phyloP scores from a whole-genome alignment of 2,113 vertebrate species.

The Oryzias javanicus region DNA sequence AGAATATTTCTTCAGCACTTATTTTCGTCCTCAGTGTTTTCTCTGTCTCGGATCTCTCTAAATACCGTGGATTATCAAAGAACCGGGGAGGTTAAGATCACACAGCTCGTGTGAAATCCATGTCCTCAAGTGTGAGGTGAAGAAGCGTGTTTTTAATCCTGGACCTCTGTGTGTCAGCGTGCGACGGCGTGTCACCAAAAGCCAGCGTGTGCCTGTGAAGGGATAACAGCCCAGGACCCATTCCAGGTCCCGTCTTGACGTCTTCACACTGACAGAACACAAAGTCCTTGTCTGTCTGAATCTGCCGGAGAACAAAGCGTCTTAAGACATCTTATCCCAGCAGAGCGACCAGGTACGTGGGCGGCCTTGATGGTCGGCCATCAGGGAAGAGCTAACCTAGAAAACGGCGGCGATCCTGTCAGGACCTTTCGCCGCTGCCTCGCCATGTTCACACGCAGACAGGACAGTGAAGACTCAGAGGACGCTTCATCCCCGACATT shows the following conservation, averaged over 20 bases:
- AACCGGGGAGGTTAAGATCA: conserved; percentile 16
- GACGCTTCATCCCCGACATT: not conserved
- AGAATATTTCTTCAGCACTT: too few species aligned
- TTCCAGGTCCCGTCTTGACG: conserved; percentile 46
- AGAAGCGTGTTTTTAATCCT: not conserved
- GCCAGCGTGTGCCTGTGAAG: conserved; percentile 43
- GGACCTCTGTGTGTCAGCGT: conserved; percentile 29
- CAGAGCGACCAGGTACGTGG: conserved; percentile 43
- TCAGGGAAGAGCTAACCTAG: conserved; percentile 56
- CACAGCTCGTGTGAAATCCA: conserved; percentile 20
- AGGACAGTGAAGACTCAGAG: conserved; percentile 4
- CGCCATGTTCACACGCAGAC: conserved; percentile 6
- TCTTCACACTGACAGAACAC: conserved; percentile 56
- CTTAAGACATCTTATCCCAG: conserved; percentile 47
- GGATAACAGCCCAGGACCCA: conserved; percentile 47
- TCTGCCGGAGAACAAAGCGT: conserved; percentile 46
- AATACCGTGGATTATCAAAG: too few species aligned
- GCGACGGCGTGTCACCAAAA: conserved; percentile 28
- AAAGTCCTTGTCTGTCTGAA: conserved; percentile 58
- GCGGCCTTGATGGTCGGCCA: conserved; percentile 59
- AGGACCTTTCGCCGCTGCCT: conserved; percentile 24
- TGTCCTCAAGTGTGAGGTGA: not conserved
- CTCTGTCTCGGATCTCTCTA: too few species aligned
- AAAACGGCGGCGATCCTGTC: conserved; percentile 55
- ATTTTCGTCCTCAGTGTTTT: too few species aligned